A percentile compares a stretch with the other conserved stretches of the same genome.
Conservation (phyloP, 2,113 vertebrate species). For the Hippolais icterina region DNA sequence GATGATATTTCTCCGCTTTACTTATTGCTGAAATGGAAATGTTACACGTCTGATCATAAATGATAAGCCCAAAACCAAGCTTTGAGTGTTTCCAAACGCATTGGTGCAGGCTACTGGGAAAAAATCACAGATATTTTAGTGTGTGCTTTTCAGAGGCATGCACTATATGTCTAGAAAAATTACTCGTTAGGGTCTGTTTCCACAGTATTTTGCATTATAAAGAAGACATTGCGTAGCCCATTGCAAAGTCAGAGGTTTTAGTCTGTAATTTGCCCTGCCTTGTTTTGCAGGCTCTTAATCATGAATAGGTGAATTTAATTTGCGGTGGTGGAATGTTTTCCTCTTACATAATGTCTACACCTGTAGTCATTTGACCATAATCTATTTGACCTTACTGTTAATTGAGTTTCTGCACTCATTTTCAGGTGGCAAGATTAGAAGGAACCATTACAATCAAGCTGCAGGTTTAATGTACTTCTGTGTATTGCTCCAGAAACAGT, state of each 20-base stretch:
- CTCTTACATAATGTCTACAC: constrained; percentile 11
- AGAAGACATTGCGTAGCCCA: constrained; percentile 5
- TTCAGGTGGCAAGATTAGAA: not conserved
- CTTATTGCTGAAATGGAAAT: not conserved
- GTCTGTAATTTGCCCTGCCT: constrained; percentile 29
- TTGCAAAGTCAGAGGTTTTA: constrained; percentile 36
- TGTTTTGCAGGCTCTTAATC: constrained; percentile 12
- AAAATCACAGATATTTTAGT: not conserved
- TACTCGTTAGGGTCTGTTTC: not conserved
- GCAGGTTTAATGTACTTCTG: not conserved
- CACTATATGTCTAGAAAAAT: constrained; percentile 14
- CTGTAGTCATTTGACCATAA: constrained; percentile 7
- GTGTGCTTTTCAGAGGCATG: not conserved
- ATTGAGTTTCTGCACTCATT: not conserved
- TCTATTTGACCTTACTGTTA: constrained; percentile 13
- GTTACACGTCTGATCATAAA: not conserved
- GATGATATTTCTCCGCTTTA: not conserved
- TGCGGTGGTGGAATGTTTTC: constrained; percentile 27
- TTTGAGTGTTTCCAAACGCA: not conserved
- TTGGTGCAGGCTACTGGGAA: not conserved
- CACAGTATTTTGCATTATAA: constrained; percentile 34
- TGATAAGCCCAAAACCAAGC: not conserved
- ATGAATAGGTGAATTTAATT: constrained; percentile 51
- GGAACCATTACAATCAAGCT: not conserved
- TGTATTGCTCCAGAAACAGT: not conserved